Percentiles rank a stretch among this genome's conserved stretches.
Evolutionary conservation across 2,113 vertebrate genomes (phyloP).

Genomic region (Pelusios castaneus): DNA sequence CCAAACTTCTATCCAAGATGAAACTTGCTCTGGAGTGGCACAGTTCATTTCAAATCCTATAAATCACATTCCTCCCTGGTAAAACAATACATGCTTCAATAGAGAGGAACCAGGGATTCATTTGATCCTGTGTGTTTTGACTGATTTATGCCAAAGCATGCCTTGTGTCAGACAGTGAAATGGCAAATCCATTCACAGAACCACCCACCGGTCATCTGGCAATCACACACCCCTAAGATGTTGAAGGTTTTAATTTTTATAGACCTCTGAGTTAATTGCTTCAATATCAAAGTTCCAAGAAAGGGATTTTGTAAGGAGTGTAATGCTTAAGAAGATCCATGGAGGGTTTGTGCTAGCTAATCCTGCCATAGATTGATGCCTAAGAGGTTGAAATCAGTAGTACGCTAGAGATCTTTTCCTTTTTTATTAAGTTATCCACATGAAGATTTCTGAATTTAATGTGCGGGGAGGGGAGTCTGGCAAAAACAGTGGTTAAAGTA

Average conservation of each 20-base stretch:
- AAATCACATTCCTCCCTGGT: not conserved
- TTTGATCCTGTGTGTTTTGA: not conserved
- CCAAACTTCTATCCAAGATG: not conserved
- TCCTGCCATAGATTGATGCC: not conserved
- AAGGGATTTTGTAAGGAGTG: not conserved
- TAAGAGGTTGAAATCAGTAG: not conserved
- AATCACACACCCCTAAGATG: not conserved
- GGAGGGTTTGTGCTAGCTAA: not conserved
- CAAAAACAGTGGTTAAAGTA: no score
- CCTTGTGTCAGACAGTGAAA: not conserved
- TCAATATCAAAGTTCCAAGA: not conserved
- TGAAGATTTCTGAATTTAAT: not conserved
- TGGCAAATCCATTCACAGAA: not conserved
- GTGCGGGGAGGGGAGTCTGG: no score
- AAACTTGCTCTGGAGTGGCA: not conserved
- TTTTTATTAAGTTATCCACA: not conserved
- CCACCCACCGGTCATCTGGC: not conserved
- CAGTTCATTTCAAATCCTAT: not conserved
- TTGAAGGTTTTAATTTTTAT: not conserved
- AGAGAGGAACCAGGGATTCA: not conserved
- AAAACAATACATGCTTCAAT: not conserved
- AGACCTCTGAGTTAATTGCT: not conserved
- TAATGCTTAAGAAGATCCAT: not conserved
- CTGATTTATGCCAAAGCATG: not conserved
- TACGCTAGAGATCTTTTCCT: not conserved